Evolutionary conservation across 2,888 invertebrate genomes (phyloP).

Genomic region (Aleiodes testaceus): DNA sequence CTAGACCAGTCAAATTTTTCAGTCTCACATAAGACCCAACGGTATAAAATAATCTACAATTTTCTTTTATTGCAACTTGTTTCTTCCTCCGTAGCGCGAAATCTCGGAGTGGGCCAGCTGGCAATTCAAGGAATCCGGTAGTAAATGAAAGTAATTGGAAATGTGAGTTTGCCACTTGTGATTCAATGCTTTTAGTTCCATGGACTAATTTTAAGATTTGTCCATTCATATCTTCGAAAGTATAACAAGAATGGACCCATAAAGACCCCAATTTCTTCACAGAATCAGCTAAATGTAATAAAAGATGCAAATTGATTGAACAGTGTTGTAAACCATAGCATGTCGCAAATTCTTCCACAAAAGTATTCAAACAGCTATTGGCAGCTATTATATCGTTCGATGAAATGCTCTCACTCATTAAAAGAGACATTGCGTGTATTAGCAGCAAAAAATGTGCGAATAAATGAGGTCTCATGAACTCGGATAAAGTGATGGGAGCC

Average conservation of each 20-base stretch:
- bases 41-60: conserved; percentile 35
- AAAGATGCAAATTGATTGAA: conserved; percentile 48
- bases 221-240: conserved; percentile 49
- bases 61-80: conserved; percentile 44
- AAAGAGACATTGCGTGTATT: not conserved
- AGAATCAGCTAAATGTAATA: conserved; percentile 46
- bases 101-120: conserved; percentile 39
- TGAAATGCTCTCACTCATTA: conserved; percentile 6
- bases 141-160: conserved; percentile 34
- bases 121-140: conserved; percentile 33
- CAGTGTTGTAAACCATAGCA: conserved; percentile 44
- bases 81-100: conserved; percentile 41
- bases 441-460: conserved; percentile 18
- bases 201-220: conserved; percentile 42
- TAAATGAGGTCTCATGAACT: conserved; percentile 4
- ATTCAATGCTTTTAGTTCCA: conserved; percentile 47
- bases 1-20: not conserved
- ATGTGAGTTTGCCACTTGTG: conserved; percentile 47
- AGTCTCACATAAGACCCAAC: conserved; percentile 37
- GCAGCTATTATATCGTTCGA: conserved; percentile 4
- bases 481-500: not conserved
- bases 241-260: conserved; percentile 49
- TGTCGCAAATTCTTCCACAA: conserved; percentile 45
- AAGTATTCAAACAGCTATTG: conserved; percentile 40
- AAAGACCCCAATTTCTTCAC: conserved; percentile 45